Evolutionary conservation across 2,797 vertebrate species (phyloP).

Genomic region (Philypnodon macrostomus): DNA sequence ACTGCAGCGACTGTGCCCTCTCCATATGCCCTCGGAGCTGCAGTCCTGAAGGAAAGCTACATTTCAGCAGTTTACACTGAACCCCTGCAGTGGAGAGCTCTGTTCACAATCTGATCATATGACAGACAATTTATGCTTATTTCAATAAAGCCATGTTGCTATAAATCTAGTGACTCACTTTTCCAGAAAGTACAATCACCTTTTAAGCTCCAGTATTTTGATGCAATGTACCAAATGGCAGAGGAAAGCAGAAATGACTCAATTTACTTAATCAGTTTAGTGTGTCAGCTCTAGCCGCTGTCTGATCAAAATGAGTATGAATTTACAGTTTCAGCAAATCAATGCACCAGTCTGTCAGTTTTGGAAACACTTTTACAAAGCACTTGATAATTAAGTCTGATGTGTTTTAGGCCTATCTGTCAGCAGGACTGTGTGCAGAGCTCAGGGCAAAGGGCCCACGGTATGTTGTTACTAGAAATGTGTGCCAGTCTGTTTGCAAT

Average conservation of each 20-base stretch:
- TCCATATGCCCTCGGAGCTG: conserved; percentile 60
- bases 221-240: background rate
- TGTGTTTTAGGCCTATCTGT: conserved; percentile 19
- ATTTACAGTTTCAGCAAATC: conserved; percentile 54
- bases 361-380: conserved; percentile 28
- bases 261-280: conserved; percentile 36
- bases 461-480: too few relatives aligned
- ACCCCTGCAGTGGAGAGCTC: conserved; percentile 50
- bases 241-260: conserved; percentile 1
- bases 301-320: conserved; percentile 46
- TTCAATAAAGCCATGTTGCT: background rate
- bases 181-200: background rate
- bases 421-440: conserved; percentile 1
- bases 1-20: conserved; percentile 66
- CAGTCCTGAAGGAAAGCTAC: conserved; percentile 70
- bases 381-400: conserved; percentile 23
- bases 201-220: too few relatives aligned
- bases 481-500: too few relatives aligned
- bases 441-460: too few relatives aligned
- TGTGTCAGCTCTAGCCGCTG: background rate
- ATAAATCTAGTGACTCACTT: background rate
- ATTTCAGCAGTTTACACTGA: conserved; percentile 75
- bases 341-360: conserved; percentile 39
- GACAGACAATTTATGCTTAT: conserved; percentile 8
- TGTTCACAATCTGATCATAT: conserved; percentile 33